Conservation (phyloP, 2,888 invertebrate species). For the Dynastes maya region DNA sequence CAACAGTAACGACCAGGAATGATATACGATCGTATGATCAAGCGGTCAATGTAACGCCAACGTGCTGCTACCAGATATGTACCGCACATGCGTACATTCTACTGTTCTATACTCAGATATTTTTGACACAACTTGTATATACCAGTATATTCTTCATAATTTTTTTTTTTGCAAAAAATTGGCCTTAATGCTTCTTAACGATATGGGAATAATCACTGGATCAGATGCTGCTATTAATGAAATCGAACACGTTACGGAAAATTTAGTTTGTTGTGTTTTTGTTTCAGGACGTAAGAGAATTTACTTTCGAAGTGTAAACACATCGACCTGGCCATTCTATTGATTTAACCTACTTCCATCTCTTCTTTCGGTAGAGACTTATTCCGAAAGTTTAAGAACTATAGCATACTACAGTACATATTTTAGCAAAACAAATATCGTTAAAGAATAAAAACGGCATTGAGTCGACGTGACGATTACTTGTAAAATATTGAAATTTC, state of each 20-base stretch:
- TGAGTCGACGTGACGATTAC: no score
- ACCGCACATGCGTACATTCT: no score
- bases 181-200: neutral
- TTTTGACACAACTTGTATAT: neutral
- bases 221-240: neutral
- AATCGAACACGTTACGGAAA: neutral
- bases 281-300: neutral
- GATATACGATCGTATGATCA: no score
- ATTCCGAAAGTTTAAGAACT: neutral
- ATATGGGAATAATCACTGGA: neutral
- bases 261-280: neutral
- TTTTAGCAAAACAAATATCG: no score
- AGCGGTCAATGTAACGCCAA: no score
- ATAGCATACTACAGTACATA: no score
- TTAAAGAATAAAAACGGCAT: no score
- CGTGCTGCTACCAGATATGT: no score
- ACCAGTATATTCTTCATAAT: neutral
- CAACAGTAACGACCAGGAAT: no score
- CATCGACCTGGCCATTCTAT: constrained; percentile 4
- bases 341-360: constrained; percentile 27
- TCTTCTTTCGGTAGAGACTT: neutral
- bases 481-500: no score
- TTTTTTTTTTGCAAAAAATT: neutral
- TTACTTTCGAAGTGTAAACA: constrained; percentile 17
- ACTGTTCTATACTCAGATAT: no score